phyloP scores from a whole-genome alignment of 2,113 vertebrate species.

The Perccottus glenii region DNA sequence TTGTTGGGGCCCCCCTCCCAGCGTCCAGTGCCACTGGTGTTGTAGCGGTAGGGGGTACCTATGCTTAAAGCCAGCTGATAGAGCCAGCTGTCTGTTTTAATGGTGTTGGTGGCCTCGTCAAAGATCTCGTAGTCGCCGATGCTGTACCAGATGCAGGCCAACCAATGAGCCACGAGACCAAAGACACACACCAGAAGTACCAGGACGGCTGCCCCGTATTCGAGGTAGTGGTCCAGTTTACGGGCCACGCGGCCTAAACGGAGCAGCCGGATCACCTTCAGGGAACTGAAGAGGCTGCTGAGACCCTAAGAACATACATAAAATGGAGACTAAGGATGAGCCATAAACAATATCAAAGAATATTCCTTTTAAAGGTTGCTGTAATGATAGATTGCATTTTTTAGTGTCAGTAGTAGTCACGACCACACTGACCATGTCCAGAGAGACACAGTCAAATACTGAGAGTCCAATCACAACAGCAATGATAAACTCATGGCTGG shows the following conservation, averaged over 20 bases:
- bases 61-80: constrained; percentile 94
- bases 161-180: constrained; percentile 96
- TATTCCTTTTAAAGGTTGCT: too few species aligned
- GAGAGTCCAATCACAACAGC: too few species aligned
- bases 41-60: constrained; percentile 93
- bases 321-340: background rate
- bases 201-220: constrained; percentile 94
- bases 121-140: constrained; percentile 97
- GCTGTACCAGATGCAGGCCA: constrained; percentile 99
- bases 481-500: too few species aligned
- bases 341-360: background rate
- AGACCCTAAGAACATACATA: constrained; percentile 83
- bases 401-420: too few species aligned
- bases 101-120: constrained; percentile 90
- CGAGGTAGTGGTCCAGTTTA: constrained; percentile 96
- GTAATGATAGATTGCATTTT: too few species aligned
- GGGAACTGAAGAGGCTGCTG: constrained; percentile 98
- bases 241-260: constrained; percentile 93
- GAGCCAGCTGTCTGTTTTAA: constrained; percentile 97
- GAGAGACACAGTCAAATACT: too few species aligned
- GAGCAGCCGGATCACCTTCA: constrained; percentile 95
- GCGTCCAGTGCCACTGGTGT: constrained; percentile 88
- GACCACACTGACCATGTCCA: too few species aligned
- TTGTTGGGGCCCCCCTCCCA: constrained; percentile 98
- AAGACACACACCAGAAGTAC: constrained; percentile 96